Conservation (phyloP, 2,113 vertebrate genomes). For the Melanerpes aurifrons region DNA sequence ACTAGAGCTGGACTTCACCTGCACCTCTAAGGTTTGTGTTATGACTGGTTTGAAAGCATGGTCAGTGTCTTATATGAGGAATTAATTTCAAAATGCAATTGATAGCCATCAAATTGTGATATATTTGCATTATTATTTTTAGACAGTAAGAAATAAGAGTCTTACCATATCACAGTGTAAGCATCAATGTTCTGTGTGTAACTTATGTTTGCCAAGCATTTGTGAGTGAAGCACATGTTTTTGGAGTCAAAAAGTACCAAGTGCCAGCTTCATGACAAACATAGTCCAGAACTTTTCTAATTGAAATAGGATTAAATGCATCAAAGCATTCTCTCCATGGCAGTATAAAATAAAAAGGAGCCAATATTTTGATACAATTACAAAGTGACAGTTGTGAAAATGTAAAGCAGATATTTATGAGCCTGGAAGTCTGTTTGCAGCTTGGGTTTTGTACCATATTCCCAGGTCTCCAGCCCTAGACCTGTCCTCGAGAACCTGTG, state of each 20-base stretch:
- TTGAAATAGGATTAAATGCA: conserved; percentile 45
- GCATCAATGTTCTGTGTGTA: background rate
- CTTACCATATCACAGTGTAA: background rate
- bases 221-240: conserved; percentile 30
- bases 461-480: background rate
- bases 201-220: conserved; percentile 3
- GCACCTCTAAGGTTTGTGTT: background rate
- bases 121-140: background rate
- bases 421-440: conserved; percentile 36
- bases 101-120: background rate
- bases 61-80: background rate
- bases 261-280: conserved; percentile 39
- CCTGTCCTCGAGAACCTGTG: background rate
- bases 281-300: conserved; percentile 42
- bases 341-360: conserved; percentile 13
- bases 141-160: background rate
- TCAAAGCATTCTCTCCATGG: background rate
- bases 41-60: background rate
- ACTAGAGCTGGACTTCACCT: background rate
- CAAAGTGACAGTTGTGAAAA: no score
- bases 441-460: conserved; percentile 23
- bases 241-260: conserved; percentile 31
- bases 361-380: background rate
- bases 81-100: background rate
- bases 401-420: conserved; percentile 51